Base-by-base conservation (phyloP, 1,140 invertebrate species). In the Meteorus sp. region DNA sequence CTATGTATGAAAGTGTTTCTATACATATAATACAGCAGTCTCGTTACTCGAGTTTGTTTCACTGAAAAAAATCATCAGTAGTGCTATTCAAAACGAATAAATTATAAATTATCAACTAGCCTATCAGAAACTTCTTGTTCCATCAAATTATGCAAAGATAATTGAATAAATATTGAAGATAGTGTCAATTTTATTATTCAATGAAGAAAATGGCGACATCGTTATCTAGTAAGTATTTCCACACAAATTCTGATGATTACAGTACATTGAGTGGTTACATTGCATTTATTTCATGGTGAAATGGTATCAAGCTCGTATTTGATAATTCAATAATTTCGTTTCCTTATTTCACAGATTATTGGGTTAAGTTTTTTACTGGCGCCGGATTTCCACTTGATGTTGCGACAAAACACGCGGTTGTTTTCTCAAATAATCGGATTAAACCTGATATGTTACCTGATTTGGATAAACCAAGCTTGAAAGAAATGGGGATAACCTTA, bases 341-440 rank as follows among this genome's bases (percentile, higher is more conserved):
- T 27, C 33, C 25, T 63, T 43, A 9, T 58, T 45, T 66, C 63
- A 33, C 64, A 85, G 83, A 77, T 27, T 81, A 81, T 47, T 89
- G 88, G 88, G 79, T 87, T 0, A 84, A 84, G 56, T 91, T 91
- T 67, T 91, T 91, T 70, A 83, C 79, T 27, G 84, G 84, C 31
- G 86, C 88, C 64, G 87, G 88, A 13, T 86, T 91, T 58, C 86
- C 86, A 15, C 67, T 81, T 5, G 83, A 84, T 47, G 84, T 86
- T 51, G 85, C 88, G 6, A 85, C 85, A 0, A 86, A 85, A 51
- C 90, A 91, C 81, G 89, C 89, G 0, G 77, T 89, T 39, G 84
- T 85, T 13, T 91, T 92, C 70, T 84, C 83, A n/a, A 88, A 90
- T 61, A 89, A 92, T 73, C 79, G 89, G 45, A 91, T 91, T 48